Base-by-base conservation (phyloP, 2,113 vertebrate genomes). In the Eudorcas thomsonii region DNA sequence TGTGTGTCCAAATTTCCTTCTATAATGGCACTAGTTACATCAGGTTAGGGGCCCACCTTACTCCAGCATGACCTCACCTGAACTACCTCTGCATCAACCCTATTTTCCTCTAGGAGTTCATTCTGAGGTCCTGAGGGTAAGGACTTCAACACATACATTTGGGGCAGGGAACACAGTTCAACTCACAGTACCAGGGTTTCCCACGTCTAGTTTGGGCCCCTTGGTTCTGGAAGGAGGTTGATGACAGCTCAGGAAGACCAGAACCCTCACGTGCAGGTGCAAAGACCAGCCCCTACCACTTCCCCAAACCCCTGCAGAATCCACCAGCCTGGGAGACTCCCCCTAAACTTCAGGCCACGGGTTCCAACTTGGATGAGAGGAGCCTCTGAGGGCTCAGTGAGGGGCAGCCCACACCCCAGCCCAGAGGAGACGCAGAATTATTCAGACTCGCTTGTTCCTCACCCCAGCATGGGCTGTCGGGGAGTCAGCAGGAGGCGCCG, bases 401-500 rank as follows among this genome's bases (percentile, higher is more conserved):
- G 1, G 14, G n/a, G 39, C 16, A 78, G 78, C 30, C 50, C n/a
- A 85, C 21, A 6, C 2, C 21, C 45, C 60, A 28, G 33, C 36
- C 60, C 50, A 12, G 74, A 80, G 62, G n/a, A 89, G 62, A 19
- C 64, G 4, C 5, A 28, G 39, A n/a, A 36, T 54, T 8, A 2
- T 1, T 6, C 36, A 43, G 33, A 45, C 23, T 50, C 48, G 43
- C 43, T 55, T 7, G 2, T 13, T 57, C 80, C 33, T 30, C 23
- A 7, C 5, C 52, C 55, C 26, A 5, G 77, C 0, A 1, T 30
- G 2, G 16, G 26, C 19, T 39, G 19, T 74, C 1, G 1, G 19
- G 19, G 6, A 2, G 0, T 55, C 23, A 9, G 57, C 43, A 33
- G 57, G n/a, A 93, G n/a, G 2, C 26, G 0, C 6, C 19, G 6